Evolutionary conservation across 53 echinoderm and acorn worm species (phyloP).

Genomic region (Zoroaster sp.): DNA sequence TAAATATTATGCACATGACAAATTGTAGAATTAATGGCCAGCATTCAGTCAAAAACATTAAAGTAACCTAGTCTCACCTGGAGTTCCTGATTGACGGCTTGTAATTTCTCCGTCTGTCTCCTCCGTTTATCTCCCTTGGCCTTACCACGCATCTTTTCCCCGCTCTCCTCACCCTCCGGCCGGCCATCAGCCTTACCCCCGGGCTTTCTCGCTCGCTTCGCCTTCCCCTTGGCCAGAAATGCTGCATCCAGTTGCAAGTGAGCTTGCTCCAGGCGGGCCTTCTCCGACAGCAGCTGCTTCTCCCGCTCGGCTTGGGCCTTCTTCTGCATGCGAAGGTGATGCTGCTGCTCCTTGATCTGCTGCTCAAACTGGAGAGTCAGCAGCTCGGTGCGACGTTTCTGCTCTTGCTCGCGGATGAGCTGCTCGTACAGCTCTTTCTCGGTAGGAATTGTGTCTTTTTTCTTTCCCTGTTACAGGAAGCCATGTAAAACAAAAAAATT

Average conservation of each 20-base stretch:
- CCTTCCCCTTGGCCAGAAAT: constrained; percentile 12
- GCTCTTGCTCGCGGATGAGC: constrained; percentile 84
- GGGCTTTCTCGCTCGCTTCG: constrained; percentile 5
- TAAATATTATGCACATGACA: no score
- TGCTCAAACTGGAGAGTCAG: constrained; percentile 96
- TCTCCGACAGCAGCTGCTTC: constrained; percentile 65
- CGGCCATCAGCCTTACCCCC: background rate
- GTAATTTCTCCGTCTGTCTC: background rate
- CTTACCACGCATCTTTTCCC: background rate
- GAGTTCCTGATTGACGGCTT: background rate
- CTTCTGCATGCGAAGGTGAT: constrained; percentile 89
- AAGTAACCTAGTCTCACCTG: background rate
- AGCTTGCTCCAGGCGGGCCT: constrained; percentile 17
- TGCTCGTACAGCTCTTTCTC: constrained; percentile 69
- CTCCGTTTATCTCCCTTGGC: background rate
- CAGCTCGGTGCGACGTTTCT: constrained; percentile 81
- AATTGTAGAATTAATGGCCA: no score
- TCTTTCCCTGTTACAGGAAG: background rate
- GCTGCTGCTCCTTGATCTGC: constrained; percentile 96
- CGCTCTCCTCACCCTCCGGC: background rate
- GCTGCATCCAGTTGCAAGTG: constrained; percentile 29
- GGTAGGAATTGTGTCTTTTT: background rate
- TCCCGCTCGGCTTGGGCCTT: constrained; percentile 80
- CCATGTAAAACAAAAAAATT: background rate
- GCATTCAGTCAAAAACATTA: background rate